A percentile compares a stretch with the other conserved stretches of the same genome.
phyloP scores from a whole-genome alignment of 2,797 vertebrate species.

The Smutsia temminckii region DNA sequence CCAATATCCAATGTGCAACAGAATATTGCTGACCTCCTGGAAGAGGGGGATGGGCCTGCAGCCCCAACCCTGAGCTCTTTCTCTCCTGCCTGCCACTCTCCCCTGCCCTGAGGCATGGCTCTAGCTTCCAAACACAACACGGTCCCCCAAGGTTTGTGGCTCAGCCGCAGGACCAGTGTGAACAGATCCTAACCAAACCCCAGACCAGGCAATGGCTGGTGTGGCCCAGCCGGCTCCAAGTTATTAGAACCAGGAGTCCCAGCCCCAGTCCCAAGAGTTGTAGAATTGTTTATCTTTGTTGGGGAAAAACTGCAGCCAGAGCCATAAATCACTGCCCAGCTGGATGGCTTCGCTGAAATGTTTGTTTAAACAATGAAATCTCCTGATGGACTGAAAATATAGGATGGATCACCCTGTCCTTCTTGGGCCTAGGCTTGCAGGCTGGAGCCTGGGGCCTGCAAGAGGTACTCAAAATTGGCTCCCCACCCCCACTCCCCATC shows the following conservation, averaged over 20 bases:
- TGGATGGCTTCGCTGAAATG: conserved; percentile 79
- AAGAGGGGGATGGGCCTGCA: neutral
- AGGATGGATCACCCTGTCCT: conserved; percentile 74
- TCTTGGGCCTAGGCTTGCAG: neutral
- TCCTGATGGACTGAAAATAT: conserved; percentile 77
- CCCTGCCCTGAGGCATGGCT: conserved; percentile 48
- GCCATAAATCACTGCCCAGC: conserved; percentile 81
- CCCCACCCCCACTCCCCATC: neutral
- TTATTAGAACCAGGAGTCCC: conserved; percentile 81
- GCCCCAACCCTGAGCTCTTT: neutral
- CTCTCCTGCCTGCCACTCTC: conserved; percentile 40
- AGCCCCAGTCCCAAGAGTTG: conserved; percentile 68
- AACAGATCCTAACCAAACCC: conserved; percentile 78
- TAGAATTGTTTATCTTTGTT: conserved; percentile 80
- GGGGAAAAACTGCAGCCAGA: conserved; percentile 80
- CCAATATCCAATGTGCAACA: neutral
- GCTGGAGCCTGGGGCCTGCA: neutral
- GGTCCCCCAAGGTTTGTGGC: conserved; percentile 73
- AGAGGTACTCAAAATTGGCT: conserved; percentile 18
- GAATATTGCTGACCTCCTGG: neutral
- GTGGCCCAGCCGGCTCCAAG: conserved; percentile 66
- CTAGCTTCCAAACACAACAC: conserved; percentile 73
- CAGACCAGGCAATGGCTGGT: conserved; percentile 72
- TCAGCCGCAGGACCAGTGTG: conserved; percentile 72
- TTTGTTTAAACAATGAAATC: conserved; percentile 83